Conservation (phyloP, 2,888 invertebrate genomes). For the Coelopa pilipes region DNA sequence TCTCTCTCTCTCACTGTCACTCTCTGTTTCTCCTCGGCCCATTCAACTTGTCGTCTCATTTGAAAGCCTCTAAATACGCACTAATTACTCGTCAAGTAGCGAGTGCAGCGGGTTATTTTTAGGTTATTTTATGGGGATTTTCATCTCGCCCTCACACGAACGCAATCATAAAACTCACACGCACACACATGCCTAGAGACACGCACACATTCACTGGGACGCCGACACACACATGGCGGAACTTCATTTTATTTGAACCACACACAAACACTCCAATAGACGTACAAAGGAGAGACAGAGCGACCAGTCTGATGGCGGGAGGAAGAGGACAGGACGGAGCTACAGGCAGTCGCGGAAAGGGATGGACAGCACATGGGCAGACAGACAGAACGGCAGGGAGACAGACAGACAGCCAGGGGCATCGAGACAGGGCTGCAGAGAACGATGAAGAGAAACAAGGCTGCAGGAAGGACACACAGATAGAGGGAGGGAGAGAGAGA, state of each 20-base stretch:
- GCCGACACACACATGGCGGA: neutral
- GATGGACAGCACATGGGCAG: neutral
- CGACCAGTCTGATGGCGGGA: too few species aligned
- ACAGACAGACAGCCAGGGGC: too few species aligned
- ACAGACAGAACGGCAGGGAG: neutral
- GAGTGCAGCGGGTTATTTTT: constrained; percentile 23
- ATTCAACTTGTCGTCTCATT: neutral
- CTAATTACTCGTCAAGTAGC: constrained; percentile 31
- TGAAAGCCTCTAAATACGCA: constrained; percentile 7
- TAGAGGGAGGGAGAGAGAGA: too few species aligned
- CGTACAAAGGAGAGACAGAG: too few species aligned
- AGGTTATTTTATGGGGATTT: constrained; percentile 18
- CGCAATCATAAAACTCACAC: constrained; percentile 17
- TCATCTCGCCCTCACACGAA: constrained; percentile 11
- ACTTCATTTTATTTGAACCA: too few species aligned
- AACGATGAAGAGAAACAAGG: too few species aligned
- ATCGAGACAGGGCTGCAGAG: too few species aligned
- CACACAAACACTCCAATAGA: too few species aligned
- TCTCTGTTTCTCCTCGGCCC: neutral
- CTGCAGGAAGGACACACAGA: too few species aligned
- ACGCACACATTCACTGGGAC: neutral
- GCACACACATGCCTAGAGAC: neutral
- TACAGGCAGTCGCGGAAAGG: neutral
- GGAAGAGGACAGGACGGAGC: neutral
- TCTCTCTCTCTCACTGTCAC: neutral